phyloP scores from a whole-genome alignment of 1,140 invertebrate genomes.

The Aricia agestis region DNA sequence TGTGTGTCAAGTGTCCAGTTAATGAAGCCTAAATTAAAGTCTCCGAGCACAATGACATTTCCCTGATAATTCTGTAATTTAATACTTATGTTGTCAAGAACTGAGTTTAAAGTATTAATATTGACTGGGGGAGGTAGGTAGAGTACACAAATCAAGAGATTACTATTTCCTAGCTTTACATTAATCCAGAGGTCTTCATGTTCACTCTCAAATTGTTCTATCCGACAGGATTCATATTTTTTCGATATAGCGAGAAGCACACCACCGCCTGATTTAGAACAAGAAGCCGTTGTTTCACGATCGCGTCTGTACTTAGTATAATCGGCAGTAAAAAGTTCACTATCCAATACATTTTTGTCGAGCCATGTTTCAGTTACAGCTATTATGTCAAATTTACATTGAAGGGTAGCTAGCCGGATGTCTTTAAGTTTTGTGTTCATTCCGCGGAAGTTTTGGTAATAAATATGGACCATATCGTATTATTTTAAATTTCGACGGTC shows the following conservation, averaged over 20 bases:
- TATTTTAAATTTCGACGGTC: conserved; percentile 7
- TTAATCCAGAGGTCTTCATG: conserved; percentile 31
- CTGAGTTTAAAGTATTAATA: no score
- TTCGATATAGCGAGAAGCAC: conserved; percentile 29
- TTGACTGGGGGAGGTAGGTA: no score
- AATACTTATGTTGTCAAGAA: no score
- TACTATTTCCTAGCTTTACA: neutral
- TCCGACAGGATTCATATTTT: conserved; percentile 19
- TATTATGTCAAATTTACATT: conserved; percentile 27
- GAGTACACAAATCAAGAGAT: no score
- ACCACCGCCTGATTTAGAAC: conserved; percentile 27
- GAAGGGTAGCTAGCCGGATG: conserved; percentile 18
- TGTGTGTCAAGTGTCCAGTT: no score
- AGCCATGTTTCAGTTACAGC: conserved; percentile 34
- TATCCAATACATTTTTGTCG: conserved; percentile 25
- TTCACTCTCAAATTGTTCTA: conserved; percentile 22
- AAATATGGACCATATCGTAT: conserved; percentile 29
- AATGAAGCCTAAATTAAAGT: no score
- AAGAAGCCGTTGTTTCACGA: conserved; percentile 18
- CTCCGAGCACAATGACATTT: no score
- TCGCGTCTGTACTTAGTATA: conserved; percentile 31
- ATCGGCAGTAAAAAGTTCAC: conserved; percentile 27
- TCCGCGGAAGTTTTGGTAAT: conserved; percentile 37
- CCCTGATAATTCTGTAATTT: no score
- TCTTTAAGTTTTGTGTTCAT: conserved; percentile 34